Base-by-base conservation (phyloP, 2,113 vertebrate species). In the Shinisaurus crocodilurus region DNA sequence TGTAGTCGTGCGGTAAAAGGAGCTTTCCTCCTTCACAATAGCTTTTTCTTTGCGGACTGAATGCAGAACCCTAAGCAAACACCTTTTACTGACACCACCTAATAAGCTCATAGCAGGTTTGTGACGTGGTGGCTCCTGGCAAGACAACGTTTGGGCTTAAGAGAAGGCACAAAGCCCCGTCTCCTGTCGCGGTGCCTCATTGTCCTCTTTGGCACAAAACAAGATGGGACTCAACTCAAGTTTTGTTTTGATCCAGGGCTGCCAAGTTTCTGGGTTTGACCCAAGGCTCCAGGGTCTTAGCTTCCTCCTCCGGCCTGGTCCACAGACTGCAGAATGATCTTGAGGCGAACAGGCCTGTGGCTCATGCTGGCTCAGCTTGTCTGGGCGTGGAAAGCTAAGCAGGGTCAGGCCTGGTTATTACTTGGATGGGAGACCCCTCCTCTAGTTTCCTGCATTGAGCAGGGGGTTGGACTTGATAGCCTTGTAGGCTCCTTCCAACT, bases 21-120 rank as follows among this genome's bases (percentile, higher is more conserved):
- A 13, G 85, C 69, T 74, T 86, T 50, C 37, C 85, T 57, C 69
- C 45, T 54, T n/a, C 85, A 86, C 69, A 74, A 72, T 57, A 23
- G 48, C 74, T 69, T 86, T 86, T 86, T 86, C 85, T 86, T 86
- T 86, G 8, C 34, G 5, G 48, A 57, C 23, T 75, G 50, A 86
- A 43, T 0, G 48, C 34, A 1, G 70, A 75, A 75, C 54, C 70
- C 69, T 86, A 29, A 86, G 85, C 85, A 86, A 75, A 75, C 85
- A 75, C 43, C 43, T 13, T 25, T 48, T 50, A 48, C 13, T 48
- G 84, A 85, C 83, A 48, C 85, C 45, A 74, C 45, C 70, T 57
- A 37, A 29, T 32, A 86, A 57, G 34, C 85, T 60, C 50, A 45
- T 75, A 74, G 29, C 69, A 37, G 48, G 85, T 34, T 40, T 72